phyloP scores from a whole-genome alignment of 2,888 invertebrate genomes.

The Hartigia nigra region DNA sequence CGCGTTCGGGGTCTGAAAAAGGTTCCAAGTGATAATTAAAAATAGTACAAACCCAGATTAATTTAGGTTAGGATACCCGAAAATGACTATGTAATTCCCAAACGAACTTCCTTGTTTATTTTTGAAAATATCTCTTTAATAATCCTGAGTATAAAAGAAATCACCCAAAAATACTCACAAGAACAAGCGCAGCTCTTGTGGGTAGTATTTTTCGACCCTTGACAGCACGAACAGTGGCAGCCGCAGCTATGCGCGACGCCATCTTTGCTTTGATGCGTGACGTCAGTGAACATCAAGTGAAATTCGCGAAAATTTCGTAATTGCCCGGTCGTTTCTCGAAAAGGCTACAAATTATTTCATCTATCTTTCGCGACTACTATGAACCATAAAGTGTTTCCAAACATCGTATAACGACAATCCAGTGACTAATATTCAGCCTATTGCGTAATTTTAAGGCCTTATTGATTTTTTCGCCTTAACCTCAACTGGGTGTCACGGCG shows the following conservation, averaged over 20 bases:
- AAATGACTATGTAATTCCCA: background rate
- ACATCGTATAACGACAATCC: background rate
- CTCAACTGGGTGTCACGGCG: conserved; percentile 5
- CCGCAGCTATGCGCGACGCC: conserved; percentile 83
- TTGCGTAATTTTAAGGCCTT: background rate
- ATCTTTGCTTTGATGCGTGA: conserved; percentile 66
- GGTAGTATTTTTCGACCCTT: conserved; percentile 82
- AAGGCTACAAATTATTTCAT: conserved; percentile 1
- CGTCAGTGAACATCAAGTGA: conserved; percentile 20
- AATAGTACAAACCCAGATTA: background rate
- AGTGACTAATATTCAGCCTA: background rate
- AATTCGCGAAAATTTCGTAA: conserved; percentile 19
- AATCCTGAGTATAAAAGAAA: background rate
- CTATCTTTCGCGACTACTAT: background rate
- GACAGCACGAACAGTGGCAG: conserved; percentile 90
- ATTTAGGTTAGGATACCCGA: background rate
- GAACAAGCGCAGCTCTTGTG: conserved; percentile 84
- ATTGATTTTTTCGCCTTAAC: conserved; percentile 21
- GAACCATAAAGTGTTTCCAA: background rate
- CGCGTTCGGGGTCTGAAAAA: conserved; percentile 81
- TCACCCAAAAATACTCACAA: conserved; percentile 66
- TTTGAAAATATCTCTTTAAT: background rate
- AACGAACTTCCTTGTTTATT: background rate
- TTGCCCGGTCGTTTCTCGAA: conserved; percentile 22
- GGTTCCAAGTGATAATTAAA: background rate